Percentiles rank a stretch among this genome's conserved stretches.
These are phyloP conservation scores for Enteromius argenteus DNA, from an alignment of 2,797 vertebrate species.

Conservation along the genomic window DNA sequence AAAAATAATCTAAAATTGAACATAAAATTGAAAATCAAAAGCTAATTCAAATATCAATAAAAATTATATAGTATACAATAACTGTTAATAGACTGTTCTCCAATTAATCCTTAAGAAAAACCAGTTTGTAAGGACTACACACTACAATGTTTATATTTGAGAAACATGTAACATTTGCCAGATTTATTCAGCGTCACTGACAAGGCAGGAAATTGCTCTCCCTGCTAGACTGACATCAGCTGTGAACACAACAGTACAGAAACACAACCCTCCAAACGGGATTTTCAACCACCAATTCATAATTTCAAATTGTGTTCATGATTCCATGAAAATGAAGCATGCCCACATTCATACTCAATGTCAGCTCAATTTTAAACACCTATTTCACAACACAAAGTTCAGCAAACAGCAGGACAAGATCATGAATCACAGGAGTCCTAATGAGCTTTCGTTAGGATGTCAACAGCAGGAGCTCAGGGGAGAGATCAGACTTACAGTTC, in stretches of 20 bases:
- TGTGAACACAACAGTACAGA: slow-evolving; percentile 2
- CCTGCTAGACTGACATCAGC: background rate
- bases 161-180: slow-evolving; percentile 26
- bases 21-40: too few relatives aligned
- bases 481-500: slow-evolving; percentile 33
- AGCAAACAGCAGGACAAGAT: slow-evolving; percentile 21
- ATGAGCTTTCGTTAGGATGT: slow-evolving; percentile 32
- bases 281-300: slow-evolving; percentile 12
- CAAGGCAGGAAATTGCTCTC: slow-evolving; percentile 23
- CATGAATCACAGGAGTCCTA: slow-evolving; percentile 25
- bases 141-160: slow-evolving; percentile 12
- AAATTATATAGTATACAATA: background rate
- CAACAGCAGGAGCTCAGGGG: background rate
- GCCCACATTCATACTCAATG: slow-evolving; percentile 20
- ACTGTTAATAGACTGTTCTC: background rate
- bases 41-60: background rate
- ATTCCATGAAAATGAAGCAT: slow-evolving; percentile 20
- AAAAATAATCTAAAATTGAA: too few relatives aligned
- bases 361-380: slow-evolving; percentile 30
- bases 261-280: background rate
- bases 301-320: slow-evolving; percentile 17
- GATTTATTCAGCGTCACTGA: background rate
- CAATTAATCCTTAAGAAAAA: background rate
- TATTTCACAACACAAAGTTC: slow-evolving; percentile 25
- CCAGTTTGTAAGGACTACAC: background rate